phyloP scores from a whole-genome alignment of 2,888 invertebrate species.

The Proisotoma minuta region DNA sequence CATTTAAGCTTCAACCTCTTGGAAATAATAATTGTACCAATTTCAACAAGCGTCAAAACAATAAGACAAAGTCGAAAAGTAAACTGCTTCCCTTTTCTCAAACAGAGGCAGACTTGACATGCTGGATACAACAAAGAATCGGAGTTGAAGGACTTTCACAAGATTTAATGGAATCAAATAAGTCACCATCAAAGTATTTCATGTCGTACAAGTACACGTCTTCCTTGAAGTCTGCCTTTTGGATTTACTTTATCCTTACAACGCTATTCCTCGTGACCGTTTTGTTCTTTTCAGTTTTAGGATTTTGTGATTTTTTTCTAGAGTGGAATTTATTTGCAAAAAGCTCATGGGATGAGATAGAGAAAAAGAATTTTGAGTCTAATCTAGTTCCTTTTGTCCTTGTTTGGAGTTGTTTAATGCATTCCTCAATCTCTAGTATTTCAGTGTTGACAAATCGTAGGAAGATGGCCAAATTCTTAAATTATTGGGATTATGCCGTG shows the following conservation, averaged over 20 bases:
- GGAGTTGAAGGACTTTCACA: not conserved
- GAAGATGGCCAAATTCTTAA: conserved; percentile 32
- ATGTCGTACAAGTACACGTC: not conserved
- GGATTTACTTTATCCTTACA: conserved; percentile 38
- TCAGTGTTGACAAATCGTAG: conserved; percentile 32
- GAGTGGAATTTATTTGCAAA: conserved; percentile 26
- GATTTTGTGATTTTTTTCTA: conserved; percentile 37
- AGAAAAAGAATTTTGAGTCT: conserved; percentile 24
- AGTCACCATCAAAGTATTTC: not conserved
- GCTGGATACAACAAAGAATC: not conserved
- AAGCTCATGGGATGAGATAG: conserved; percentile 6
- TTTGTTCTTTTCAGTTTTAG: conserved; percentile 30
- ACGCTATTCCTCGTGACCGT: conserved; percentile 22
- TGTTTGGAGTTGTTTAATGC: conserved; percentile 44
- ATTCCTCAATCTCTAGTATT: conserved; percentile 34
- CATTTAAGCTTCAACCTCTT: conserved; percentile 21
- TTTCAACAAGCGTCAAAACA: too few species aligned
- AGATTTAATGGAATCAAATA: not conserved
- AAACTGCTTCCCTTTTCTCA: not conserved
- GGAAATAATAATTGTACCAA: not conserved
- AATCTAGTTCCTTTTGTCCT: conserved; percentile 45
- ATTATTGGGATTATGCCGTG: conserved; percentile 39
- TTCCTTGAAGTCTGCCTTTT: conserved; percentile 23
- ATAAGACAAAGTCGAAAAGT: too few species aligned
- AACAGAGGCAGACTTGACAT: not conserved